A percentile compares a stretch with the other conserved stretches of the same genome.
phyloP scores from a whole-genome alignment of 1,140 invertebrate genomes.

The Olivierus martensii region DNA sequence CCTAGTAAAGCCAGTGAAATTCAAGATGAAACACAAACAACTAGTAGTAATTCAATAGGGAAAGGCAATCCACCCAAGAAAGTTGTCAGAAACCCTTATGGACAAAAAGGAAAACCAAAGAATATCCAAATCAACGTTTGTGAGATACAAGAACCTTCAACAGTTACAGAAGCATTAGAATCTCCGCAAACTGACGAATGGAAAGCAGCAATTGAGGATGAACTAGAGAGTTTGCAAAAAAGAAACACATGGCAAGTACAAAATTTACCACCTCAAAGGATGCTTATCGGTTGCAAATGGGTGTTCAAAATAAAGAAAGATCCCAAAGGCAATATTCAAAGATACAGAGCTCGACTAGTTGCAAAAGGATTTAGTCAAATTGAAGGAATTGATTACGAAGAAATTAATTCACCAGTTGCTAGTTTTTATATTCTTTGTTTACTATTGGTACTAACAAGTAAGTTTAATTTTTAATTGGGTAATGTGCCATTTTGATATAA shows the following conservation, averaged over 20 bases:
- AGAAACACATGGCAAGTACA: conserved; percentile 28
- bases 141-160: neutral
- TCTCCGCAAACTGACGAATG: conserved; percentile 23
- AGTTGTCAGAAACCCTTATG: neutral
- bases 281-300: conserved; percentile 25
- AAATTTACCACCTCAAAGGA: conserved; percentile 16
- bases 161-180: conserved; percentile 24
- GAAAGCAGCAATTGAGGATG: conserved; percentile 28
- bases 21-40: too few relatives aligned
- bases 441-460: too few relatives aligned
- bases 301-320: conserved; percentile 25
- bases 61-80: conserved; percentile 9
- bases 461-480: too few relatives aligned
- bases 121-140: neutral
- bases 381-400: too few relatives aligned
- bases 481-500: too few relatives aligned
- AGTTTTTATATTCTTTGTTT: too few relatives aligned
- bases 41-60: neutral
- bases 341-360: too few relatives aligned
- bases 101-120: neutral
- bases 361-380: too few relatives aligned
- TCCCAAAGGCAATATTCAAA: conserved; percentile 18
- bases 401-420: too few relatives aligned
- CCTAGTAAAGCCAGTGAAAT: too few relatives aligned
- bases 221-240: conserved; percentile 25